Conservation (phyloP, 2,797 vertebrate species). For the Sorex maritimensis region DNA sequence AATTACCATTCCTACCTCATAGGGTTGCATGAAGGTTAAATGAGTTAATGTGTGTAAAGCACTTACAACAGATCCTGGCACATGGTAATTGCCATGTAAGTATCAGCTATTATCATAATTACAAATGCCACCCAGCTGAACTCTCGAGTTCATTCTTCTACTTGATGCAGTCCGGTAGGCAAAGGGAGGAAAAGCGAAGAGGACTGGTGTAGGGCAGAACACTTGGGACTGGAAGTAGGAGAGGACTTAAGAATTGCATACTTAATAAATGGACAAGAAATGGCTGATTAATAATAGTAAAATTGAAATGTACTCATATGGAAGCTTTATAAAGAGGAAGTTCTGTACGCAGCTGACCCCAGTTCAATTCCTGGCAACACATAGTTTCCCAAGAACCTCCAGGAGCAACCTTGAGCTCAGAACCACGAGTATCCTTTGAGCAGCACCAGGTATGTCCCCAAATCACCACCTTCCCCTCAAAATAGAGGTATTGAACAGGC, state of each 20-base stretch:
- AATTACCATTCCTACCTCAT: constrained; percentile 19
- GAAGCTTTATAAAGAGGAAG: too few species aligned
- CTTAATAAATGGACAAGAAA: constrained; percentile 40
- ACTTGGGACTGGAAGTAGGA: neutral
- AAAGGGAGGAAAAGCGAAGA: neutral
- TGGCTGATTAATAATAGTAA: constrained; percentile 33
- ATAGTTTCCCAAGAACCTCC: too few species aligned
- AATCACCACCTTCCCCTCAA: too few species aligned
- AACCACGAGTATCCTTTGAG: too few species aligned
- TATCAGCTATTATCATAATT: constrained; percentile 66
- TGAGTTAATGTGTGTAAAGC: constrained; percentile 46
- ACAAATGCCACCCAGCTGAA: neutral
- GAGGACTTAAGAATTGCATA: neutral
- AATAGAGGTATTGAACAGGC: neutral
- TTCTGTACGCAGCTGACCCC: too few species aligned
- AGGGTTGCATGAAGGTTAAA: constrained; percentile 63
- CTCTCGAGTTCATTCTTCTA: neutral
- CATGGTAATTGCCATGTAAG: constrained; percentile 38
- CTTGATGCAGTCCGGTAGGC: neutral
- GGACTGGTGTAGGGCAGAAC: neutral
- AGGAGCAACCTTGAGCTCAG: too few species aligned
- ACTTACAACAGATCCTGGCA: constrained; percentile 53
- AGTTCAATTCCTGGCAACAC: too few species aligned
- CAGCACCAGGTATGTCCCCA: too few species aligned
- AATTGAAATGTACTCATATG: constrained; percentile 9